Evolutionary conservation across 1,140 invertebrate species (phyloP).

Genomic region (Holcopasites calliopsidis): DNA sequence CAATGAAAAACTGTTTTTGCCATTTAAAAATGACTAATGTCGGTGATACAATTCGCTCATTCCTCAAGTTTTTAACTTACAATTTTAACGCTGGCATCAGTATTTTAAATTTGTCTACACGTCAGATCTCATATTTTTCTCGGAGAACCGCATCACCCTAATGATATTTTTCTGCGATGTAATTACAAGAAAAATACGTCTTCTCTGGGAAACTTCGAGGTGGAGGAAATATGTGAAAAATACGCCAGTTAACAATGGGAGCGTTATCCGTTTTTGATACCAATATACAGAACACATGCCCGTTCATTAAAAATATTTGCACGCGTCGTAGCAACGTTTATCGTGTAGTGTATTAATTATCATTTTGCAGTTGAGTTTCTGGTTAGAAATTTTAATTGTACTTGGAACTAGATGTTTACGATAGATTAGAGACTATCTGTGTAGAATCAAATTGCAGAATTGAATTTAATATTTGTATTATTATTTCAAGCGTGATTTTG

Average conservation of each 20-base stretch:
- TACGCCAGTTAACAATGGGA: neutral
- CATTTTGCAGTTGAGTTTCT: neutral
- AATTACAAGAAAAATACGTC: neutral
- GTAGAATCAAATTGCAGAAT: neutral
- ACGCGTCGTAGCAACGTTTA: no score
- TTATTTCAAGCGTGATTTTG: neutral
- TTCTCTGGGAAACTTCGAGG: neutral
- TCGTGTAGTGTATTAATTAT: no score
- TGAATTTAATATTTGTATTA: neutral
- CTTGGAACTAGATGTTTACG: no score
- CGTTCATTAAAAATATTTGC: neutral
- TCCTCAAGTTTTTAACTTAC: neutral
- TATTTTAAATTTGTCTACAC: neutral
- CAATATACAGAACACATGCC: neutral
- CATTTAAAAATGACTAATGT: no score
- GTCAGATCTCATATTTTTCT: neutral
- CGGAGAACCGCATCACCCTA: neutral
- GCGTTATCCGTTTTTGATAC: neutral
- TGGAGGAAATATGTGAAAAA: neutral
- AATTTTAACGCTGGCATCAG: no score
- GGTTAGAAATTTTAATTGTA: neutral
- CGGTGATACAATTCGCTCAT: neutral
- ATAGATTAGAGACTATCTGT: no score
- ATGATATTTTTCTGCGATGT: slow-evolving; percentile 15
- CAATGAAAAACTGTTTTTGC: no score